phyloP scores from a whole-genome alignment of 2,113 vertebrate genomes.

The Prinia subflava region DNA sequence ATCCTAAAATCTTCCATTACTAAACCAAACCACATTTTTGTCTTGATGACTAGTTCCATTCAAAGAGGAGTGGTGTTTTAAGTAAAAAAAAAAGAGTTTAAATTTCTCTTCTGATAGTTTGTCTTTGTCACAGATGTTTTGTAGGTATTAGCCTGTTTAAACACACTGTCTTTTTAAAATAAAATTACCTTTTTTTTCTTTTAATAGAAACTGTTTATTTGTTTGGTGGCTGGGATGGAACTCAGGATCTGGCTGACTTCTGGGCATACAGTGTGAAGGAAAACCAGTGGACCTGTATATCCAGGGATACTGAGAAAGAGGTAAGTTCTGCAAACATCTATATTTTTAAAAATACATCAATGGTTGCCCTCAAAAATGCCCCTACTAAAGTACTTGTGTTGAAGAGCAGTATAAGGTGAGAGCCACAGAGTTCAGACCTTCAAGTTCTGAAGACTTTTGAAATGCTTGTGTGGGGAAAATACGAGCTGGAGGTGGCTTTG shows the following conservation, averaged over 20 bases:
- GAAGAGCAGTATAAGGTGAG: not conserved
- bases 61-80: not conserved
- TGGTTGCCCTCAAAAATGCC: not conserved
- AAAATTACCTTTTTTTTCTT: not conserved
- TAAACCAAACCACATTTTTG: not conserved
- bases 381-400: not conserved
- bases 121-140: not conserved
- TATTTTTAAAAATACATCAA: not conserved
- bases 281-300: slow-evolving; percentile 98
- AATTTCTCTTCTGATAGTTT: not conserved
- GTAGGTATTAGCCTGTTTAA: not conserved
- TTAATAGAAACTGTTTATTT: slow-evolving; percentile 92
- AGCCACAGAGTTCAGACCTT: not conserved
- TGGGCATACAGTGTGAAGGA: slow-evolving; percentile 98
- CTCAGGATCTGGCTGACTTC: slow-evolving; percentile 98
- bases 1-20: not conserved
- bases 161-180: not conserved
- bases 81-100: not conserved
- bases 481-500: not conserved
- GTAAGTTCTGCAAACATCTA: slow-evolving; percentile 55
- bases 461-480: not conserved
- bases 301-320: slow-evolving; percentile 97
- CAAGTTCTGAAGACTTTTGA: not conserved
- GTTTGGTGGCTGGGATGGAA: slow-evolving; percentile 98
- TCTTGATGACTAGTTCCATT: not conserved